A percentile compares a stretch with the other conserved stretches of the same genome.
Conservation (phyloP, 2,888 invertebrate genomes). For the Nowickia ferox region DNA sequence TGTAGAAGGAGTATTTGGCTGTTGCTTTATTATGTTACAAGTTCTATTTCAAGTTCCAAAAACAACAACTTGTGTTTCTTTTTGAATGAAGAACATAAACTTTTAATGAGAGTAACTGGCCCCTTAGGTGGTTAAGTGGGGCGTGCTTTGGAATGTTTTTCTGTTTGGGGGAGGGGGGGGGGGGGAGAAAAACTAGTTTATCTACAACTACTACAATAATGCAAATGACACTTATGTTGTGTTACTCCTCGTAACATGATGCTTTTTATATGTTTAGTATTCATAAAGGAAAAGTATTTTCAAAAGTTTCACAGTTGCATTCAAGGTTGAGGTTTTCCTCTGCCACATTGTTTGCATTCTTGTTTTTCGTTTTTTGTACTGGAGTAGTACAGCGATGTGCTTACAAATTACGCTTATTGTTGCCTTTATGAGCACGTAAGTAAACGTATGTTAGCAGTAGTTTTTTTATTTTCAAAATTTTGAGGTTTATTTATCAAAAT, state of each 20-base stretch:
- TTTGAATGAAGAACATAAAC: constrained; percentile 56
- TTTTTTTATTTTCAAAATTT: no score
- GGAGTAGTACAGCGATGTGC: not conserved
- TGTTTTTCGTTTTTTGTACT: not conserved
- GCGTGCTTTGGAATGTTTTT: not conserved
- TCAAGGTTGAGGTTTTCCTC: constrained; percentile 30
- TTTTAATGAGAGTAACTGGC: constrained; percentile 63
- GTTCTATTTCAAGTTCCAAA: constrained; percentile 12
- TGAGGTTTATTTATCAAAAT: no score
- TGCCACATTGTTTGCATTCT: not conserved
- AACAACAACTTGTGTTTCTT: constrained; percentile 18
- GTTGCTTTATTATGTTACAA: constrained; percentile 37
- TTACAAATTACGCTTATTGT: not conserved
- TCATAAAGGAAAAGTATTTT: constrained; percentile 19
- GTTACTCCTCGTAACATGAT: constrained; percentile 38
- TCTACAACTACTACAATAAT: constrained; percentile 30
- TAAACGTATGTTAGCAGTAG: no score
- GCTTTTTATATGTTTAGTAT: not conserved
- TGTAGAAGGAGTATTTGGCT: constrained; percentile 1
- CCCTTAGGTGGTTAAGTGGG: constrained; percentile 31
- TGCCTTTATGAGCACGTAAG: no score
- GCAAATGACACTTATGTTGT: constrained; percentile 59
- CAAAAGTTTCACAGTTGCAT: constrained; percentile 31
- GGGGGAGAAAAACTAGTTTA: constrained; percentile 7
- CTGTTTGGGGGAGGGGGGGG: no score